Evolutionary conservation across 2,113 vertebrate genomes (phyloP).

Genomic region (Rhagologus leucostigma): DNA sequence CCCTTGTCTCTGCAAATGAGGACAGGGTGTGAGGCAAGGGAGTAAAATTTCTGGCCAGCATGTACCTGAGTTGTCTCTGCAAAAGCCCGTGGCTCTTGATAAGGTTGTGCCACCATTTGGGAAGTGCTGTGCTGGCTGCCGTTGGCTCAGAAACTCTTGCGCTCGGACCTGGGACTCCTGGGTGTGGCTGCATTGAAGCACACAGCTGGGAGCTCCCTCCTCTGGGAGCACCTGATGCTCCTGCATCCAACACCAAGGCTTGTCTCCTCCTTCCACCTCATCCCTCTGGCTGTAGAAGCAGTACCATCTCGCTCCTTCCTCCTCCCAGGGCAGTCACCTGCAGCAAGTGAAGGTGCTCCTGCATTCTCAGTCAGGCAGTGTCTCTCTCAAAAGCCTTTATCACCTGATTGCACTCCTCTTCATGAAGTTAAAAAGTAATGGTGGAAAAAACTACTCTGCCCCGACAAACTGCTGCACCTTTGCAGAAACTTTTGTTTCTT

Average conservation of each 20-base stretch:
- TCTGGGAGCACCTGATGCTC: not conserved
- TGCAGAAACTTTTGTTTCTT: not conserved
- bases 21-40: not conserved
- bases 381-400: not conserved
- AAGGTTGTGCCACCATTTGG: not conserved
- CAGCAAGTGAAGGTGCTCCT: not conserved
- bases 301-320: fast-evolving
- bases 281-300: not conserved
- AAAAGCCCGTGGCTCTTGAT: not conserved
- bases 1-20: not conserved
- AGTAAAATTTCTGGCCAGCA: not conserved
- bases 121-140: not conserved
- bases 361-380: not conserved
- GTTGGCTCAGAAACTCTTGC: not conserved
- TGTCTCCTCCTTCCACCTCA: not conserved
- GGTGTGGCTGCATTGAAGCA: fast-evolving
- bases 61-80: not conserved
- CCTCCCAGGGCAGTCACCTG: not conserved
- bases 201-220: not conserved
- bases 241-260: fast-evolving
- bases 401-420: not conserved
- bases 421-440: not conserved
- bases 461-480: not conserved
- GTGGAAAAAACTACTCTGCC: not conserved
- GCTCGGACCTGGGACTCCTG: not conserved